Conservation (phyloP, 2,113 vertebrate species). For the Delphinapterus leucas region DNA sequence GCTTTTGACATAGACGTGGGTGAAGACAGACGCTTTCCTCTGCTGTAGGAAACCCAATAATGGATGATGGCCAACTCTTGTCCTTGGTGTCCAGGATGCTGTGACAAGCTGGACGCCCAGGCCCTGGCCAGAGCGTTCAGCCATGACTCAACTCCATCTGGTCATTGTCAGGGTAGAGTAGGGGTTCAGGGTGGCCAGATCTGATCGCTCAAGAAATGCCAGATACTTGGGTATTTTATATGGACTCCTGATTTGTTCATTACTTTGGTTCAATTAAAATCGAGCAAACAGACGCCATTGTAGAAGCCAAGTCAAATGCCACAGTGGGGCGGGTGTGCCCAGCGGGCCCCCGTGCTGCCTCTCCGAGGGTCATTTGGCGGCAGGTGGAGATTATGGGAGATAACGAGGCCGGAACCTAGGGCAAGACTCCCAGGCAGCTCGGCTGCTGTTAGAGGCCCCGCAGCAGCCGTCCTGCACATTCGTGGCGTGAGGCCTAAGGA, state of each 20-base stretch:
- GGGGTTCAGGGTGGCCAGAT: not conserved
- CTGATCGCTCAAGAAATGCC: not conserved
- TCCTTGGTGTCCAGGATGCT: not conserved
- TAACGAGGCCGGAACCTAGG: not conserved
- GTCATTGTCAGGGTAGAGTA: not conserved
- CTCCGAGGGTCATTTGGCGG: not conserved
- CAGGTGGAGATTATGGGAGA: not conserved
- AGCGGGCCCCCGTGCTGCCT: not conserved
- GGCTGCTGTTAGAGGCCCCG: not conserved
- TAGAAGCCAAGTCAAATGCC: slow-evolving; percentile 9
- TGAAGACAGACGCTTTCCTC: not conserved
- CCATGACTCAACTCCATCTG: not conserved
- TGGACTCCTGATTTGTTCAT: not conserved
- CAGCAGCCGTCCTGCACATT: accelerated
- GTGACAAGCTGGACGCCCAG: not conserved
- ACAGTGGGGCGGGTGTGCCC: not conserved
- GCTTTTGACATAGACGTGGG: not conserved
- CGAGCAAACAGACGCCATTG: not conserved
- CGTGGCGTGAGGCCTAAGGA: not conserved
- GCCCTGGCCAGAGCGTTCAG: not conserved
- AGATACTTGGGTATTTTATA: not conserved
- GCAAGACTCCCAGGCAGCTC: not conserved
- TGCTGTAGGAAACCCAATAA: not conserved
- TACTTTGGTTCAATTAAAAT: slow-evolving; percentile 39
- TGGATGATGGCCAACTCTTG: not conserved